These are phyloP conservation scores for Spinus olivaceus DNA, from an alignment of 2,797 vertebrate species.

Conservation along the genomic window DNA sequence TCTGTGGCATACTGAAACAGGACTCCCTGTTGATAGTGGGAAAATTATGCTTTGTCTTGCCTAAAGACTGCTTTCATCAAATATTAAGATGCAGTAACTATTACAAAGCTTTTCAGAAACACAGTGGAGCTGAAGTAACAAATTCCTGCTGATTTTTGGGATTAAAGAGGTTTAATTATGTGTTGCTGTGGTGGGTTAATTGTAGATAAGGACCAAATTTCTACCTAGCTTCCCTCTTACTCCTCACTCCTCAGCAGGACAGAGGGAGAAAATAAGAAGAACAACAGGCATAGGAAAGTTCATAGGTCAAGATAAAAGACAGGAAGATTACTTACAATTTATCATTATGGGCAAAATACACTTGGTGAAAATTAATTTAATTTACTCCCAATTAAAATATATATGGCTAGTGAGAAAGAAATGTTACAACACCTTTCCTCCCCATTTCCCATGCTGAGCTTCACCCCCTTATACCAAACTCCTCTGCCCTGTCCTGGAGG, in stretches of 20 bases:
- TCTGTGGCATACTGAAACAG: neutral
- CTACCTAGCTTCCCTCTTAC: neutral
- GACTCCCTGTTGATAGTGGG: neutral
- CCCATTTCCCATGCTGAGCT: neutral
- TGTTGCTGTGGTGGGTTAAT: neutral
- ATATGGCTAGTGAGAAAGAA: neutral
- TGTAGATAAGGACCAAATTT: neutral
- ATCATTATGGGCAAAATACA: neutral
- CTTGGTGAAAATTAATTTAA: neutral
- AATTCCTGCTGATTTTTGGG: neutral
- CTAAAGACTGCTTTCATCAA: neutral
- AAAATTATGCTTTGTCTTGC: neutral
- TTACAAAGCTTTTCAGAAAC: neutral
- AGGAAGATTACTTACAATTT: neutral
- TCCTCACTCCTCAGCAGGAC: neutral
- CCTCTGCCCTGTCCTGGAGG: neutral
- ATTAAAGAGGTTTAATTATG: neutral
- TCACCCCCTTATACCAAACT: neutral
- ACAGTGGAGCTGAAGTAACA: neutral
- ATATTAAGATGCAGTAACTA: neutral
- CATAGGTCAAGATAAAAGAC: neutral
- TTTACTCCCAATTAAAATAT: neutral
- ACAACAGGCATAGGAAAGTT: neutral
- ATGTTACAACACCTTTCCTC: neutral
- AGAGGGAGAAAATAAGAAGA: neutral